A percentile compares a stretch with the other conserved stretches of the same genome.
phyloP scores from a whole-genome alignment of 92 coral and sea anemone species.

The Muricea muricata region DNA sequence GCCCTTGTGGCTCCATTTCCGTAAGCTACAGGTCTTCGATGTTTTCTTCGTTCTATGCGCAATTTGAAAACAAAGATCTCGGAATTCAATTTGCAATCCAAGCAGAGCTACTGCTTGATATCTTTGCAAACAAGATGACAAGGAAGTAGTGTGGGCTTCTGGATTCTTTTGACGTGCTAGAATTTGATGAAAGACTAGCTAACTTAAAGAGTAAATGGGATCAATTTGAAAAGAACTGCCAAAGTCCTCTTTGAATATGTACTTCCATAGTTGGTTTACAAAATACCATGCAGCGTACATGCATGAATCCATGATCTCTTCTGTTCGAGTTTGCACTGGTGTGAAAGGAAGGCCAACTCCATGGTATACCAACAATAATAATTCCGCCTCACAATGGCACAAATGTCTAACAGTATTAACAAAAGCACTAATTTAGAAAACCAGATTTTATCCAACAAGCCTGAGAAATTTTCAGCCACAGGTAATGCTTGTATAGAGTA shows the following conservation, averaged over 20 bases:
- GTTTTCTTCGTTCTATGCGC: conserved; percentile 56
- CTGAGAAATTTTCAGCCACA: too few relatives aligned
- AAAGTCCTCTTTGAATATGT: conserved; percentile 15
- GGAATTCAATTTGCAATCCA: too few relatives aligned
- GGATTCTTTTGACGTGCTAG: too few relatives aligned
- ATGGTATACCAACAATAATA: conserved; percentile 53
- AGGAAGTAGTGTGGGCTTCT: too few relatives aligned
- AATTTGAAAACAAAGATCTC: conserved; percentile 46
- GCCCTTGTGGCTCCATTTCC: conserved; percentile 44
- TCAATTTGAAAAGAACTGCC: too few relatives aligned
- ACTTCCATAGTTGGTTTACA: conserved; percentile 49
- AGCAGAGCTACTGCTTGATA: too few relatives aligned
- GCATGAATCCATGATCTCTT: conserved; percentile 49
- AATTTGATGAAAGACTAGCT: too few relatives aligned
- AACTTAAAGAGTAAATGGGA: too few relatives aligned
- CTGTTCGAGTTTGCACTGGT: conserved; percentile 53
- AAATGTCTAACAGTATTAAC: neutral
- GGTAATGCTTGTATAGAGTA: too few relatives aligned
- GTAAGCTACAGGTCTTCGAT: conserved; percentile 18
- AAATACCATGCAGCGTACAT: conserved; percentile 48
- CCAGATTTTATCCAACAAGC: neutral
- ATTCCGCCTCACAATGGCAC: neutral
- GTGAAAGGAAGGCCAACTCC: conserved; percentile 51
- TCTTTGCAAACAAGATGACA: too few relatives aligned
- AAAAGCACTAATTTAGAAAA: too few relatives aligned